A percentile compares a stretch with the other conserved stretches of the same genome.
These are phyloP conservation scores for Elgonia sp. DNA, from an alignment of 2,888 invertebrate genomes.

Conservation along the genomic window DNA sequence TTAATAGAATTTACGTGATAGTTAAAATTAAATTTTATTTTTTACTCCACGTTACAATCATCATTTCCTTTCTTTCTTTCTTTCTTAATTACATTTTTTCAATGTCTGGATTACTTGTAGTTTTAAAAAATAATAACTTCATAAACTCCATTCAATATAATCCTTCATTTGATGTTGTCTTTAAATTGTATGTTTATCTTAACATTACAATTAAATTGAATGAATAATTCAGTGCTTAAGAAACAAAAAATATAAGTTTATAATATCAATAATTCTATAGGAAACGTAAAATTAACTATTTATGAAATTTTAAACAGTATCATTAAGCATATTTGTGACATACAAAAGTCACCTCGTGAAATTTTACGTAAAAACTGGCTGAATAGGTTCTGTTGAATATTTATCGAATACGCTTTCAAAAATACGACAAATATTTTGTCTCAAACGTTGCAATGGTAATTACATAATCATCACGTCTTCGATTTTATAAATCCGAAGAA, in stretches of 20 bases:
- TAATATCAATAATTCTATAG: slow-evolving; percentile 1
- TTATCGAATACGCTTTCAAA: background rate
- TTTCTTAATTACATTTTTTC: too few relatives aligned
- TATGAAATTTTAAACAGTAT: slow-evolving; percentile 16
- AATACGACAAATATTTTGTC: slow-evolving; percentile 13
- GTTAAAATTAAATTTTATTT: too few relatives aligned
- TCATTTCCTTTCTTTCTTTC: too few relatives aligned
- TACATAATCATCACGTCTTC: background rate
- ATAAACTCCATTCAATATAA: too few relatives aligned
- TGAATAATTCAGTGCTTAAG: too few relatives aligned
- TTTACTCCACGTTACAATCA: too few relatives aligned
- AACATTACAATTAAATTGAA: too few relatives aligned
- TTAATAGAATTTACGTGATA: too few relatives aligned
- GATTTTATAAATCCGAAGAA: background rate
- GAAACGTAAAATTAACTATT: slow-evolving; percentile 4
- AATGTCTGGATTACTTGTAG: too few relatives aligned
- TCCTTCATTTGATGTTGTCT: too few relatives aligned
- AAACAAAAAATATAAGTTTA: background rate
- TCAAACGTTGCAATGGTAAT: background rate
- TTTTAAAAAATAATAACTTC: too few relatives aligned
- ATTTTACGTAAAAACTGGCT: slow-evolving; percentile 36
- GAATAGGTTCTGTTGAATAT: slow-evolving; percentile 25
- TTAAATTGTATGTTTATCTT: too few relatives aligned
- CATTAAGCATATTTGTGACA: slow-evolving; percentile 14
- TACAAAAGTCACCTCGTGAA: slow-evolving; percentile 15